Conservation (phyloP, 23 tunicate species). For the Styela plicata region DNA sequence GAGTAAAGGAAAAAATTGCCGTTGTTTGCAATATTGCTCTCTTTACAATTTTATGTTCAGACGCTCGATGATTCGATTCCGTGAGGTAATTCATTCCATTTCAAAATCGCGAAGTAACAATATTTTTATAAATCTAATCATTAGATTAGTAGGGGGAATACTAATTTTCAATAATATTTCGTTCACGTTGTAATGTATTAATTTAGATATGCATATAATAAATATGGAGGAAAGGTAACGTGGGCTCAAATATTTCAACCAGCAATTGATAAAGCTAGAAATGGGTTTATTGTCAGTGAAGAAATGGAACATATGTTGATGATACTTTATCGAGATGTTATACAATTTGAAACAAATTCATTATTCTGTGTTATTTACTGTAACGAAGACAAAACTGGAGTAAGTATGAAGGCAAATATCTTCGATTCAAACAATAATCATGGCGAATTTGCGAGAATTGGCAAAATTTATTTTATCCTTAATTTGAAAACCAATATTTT, state of each 20-base stretch:
- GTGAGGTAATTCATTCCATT: neutral
- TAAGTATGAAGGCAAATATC: constrained; percentile 35
- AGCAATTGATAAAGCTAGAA: constrained; percentile 48
- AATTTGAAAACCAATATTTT: neutral
- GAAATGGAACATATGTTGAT: constrained; percentile 27
- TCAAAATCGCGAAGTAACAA: neutral
- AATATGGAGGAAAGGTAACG: constrained; percentile 65
- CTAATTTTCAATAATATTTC: too few relatives aligned
- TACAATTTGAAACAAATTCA: neutral
- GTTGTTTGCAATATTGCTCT: too few relatives aligned
- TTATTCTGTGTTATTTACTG: constrained; percentile 49
- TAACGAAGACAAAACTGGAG: constrained; percentile 33
- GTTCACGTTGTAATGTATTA: too few relatives aligned
- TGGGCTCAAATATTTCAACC: constrained; percentile 58
- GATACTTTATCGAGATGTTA: neutral
- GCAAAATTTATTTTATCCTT: neutral
- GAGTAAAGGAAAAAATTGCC: too few relatives aligned
- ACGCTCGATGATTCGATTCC: neutral
- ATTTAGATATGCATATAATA: constrained; percentile 62
- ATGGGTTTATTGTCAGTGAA: constrained; percentile 40
- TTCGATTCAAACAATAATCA: too few relatives aligned
- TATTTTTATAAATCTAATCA: neutral
- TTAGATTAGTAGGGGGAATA: too few relatives aligned
- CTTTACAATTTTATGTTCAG: neutral
- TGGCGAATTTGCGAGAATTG: too few relatives aligned